A percentile compares a stretch with the other conserved stretches of the same genome.
Evolutionary conservation across 1,140 invertebrate genomes (phyloP).

Genomic region (Archegozetes longisetosus): DNA sequence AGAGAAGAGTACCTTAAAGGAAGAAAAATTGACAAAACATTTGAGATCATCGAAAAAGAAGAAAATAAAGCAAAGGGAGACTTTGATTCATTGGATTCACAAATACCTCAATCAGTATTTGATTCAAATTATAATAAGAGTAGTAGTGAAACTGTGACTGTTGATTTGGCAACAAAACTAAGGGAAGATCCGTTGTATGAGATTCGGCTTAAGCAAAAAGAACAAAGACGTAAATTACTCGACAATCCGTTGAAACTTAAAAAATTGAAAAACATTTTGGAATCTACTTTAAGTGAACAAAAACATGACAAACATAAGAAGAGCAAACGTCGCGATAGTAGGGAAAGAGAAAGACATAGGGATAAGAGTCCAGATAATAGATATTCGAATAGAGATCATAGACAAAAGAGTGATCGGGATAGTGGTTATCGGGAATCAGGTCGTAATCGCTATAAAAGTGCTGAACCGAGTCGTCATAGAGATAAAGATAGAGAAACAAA

Average conservation of each 20-base stretch:
- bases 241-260: constrained; percentile 81
- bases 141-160: constrained; percentile 25
- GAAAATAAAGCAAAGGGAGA: constrained; percentile 35
- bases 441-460: neutral
- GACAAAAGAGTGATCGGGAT: neutral
- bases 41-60: constrained; percentile 46
- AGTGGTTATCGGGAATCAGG: neutral
- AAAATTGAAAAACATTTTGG: constrained; percentile 54
- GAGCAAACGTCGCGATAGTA: constrained; percentile 16
- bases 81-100: constrained; percentile 21
- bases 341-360: neutral
- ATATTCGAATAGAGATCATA: constrained; percentile 11
- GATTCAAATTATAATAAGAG: constrained; percentile 29
- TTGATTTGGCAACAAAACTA: constrained; percentile 61
- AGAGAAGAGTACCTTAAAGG: constrained; percentile 81
- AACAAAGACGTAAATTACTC: constrained; percentile 55
- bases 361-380: constrained; percentile 16
- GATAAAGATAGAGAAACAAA: neutral
- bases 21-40: constrained; percentile 63
- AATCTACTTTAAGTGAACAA: constrained; percentile 9
- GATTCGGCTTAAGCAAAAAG: constrained; percentile 68
- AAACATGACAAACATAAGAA: constrained; percentile 20
- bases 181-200: constrained; percentile 74
- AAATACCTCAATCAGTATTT: constrained; percentile 53
- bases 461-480: neutral